Conservation (phyloP, 2,113 vertebrate species). For the Platichthys flesus region DNA sequence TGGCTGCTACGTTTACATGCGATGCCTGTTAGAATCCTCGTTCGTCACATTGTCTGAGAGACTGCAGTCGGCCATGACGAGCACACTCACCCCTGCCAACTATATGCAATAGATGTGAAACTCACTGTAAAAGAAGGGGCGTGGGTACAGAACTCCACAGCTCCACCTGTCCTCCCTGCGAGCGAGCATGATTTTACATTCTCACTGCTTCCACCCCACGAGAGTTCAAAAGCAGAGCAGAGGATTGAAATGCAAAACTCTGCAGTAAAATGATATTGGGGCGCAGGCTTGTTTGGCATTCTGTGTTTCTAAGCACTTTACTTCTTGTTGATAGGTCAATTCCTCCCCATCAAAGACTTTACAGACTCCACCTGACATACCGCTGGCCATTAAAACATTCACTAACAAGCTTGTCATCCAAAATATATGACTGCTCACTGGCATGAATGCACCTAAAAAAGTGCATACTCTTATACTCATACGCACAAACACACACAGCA, state of each 20-base stretch:
- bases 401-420: slow-evolving; percentile 15
- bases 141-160: slow-evolving; percentile 19
- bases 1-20: slow-evolving; percentile 32
- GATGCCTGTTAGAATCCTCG: slow-evolving; percentile 8
- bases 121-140: neutral
- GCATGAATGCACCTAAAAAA: slow-evolving; percentile 13
- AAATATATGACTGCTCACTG: slow-evolving; percentile 32
- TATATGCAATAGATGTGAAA: slow-evolving; percentile 8
- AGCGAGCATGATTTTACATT: slow-evolving; percentile 44
- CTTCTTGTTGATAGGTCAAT: slow-evolving; percentile 35
- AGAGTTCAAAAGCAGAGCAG: slow-evolving; percentile 58
- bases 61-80: neutral
- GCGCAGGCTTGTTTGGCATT: slow-evolving; percentile 47
- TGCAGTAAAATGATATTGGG: slow-evolving; percentile 48
- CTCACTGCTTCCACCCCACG: slow-evolving; percentile 28
- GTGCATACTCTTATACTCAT: neutral
- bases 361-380: slow-evolving; percentile 1
- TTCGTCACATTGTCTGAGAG: neutral
- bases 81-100: slow-evolving; percentile 5
- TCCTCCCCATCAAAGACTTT: slow-evolving; percentile 39
- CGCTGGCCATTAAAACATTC: slow-evolving; percentile 19
- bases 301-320: slow-evolving; percentile 35
- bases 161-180: slow-evolving; percentile 25
- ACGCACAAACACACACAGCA: slow-evolving; percentile 25
- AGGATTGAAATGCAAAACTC: slow-evolving; percentile 65